Base-by-base conservation (phyloP, 2,797 vertebrate species). In the Anas bahamensis region DNA sequence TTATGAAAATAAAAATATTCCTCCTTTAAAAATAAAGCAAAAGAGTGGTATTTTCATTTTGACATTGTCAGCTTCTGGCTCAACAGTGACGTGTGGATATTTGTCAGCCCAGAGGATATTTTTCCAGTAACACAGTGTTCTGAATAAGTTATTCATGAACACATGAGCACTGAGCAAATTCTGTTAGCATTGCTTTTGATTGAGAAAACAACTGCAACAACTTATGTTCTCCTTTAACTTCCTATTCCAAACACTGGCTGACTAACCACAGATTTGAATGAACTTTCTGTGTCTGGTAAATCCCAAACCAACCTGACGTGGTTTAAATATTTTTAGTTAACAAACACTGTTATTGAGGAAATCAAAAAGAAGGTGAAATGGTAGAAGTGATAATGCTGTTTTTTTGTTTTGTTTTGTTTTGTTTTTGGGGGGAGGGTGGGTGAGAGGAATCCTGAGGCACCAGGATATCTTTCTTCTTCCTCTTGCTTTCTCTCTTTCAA, bases 131-230 rank as follows among this genome's bases (percentile, higher is more conserved):
- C 68, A 70, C 37, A 65, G 41, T 90, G 86, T 75, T 88, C 81
- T 87, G 59, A 86, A 37, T 90, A 77, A 91, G 72, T 80, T 87
- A 80, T 86, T 92, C 55, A 85, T 35, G 59, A 89, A 22, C 61
- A 87, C 48, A 85, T 10, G 50, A 83, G 78, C 55, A 59, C 74
- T 35, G 28, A 92, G 17, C 55, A 83, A 72, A 35, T 90, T 93
- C 69, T 3, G 1, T 66, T 81, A 41, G 28, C 24, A 84, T 89
- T 31, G 24, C 33, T 44, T 90, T 78, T 68, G 83, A 89, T 2
- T 74, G 73, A 85, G 70, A 78, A 94, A 95, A 85, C 61, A 78
- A 85, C 39, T 85, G 50, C 42, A 83, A 46, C 28, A 66, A 66
- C 33, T 84, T 78, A 39, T 23, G 28, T 72, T 42, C 39, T 91